A percentile compares a stretch with the other conserved stretches of the same genome.
These are phyloP conservation scores for Tipula helvola DNA, from an alignment of 2,888 invertebrate species.

Conservation along the genomic window DNA sequence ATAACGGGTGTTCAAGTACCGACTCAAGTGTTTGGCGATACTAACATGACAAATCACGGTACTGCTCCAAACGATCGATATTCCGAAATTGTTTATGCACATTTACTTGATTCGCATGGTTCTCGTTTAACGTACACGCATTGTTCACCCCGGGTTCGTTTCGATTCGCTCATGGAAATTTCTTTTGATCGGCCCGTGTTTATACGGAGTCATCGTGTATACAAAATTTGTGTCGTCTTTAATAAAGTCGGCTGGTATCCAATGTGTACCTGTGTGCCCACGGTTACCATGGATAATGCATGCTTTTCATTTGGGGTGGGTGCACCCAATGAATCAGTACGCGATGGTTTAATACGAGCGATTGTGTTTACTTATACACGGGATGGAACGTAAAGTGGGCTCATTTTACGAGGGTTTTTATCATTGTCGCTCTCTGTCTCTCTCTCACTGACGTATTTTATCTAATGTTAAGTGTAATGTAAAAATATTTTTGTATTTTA, in stretches of 20 bases:
- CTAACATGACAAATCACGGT: slow-evolving; percentile 14
- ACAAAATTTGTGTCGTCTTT: slow-evolving; percentile 70
- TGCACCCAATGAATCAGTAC: slow-evolving; percentile 53
- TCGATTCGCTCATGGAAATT: slow-evolving; percentile 61
- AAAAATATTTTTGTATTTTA: neutral
- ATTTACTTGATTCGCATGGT: slow-evolving; percentile 67
- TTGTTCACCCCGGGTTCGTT: slow-evolving; percentile 64
- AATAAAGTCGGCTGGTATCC: slow-evolving; percentile 76
- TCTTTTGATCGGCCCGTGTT: slow-evolving; percentile 69
- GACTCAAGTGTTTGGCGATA: slow-evolving; percentile 46
- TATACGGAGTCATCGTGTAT: slow-evolving; percentile 55
- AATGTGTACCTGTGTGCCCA: slow-evolving; percentile 56
- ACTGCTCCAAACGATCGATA: slow-evolving; percentile 35
- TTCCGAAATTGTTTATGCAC: slow-evolving; percentile 68
- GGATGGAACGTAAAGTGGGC: neutral
- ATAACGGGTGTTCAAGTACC: slow-evolving; percentile 58
- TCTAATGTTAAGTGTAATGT: neutral
- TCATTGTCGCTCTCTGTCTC: neutral
- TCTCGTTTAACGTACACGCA: slow-evolving; percentile 71
- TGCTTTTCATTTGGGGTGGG: slow-evolving; percentile 66
- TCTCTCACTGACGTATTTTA: neutral
- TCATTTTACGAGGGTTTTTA: neutral
- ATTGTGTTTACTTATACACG: slow-evolving; percentile 51
- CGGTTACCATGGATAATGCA: slow-evolving; percentile 54
- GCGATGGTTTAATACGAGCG: slow-evolving; percentile 66